Evolutionary conservation across 92 coral and sea anemone genomes (phyloP).

Genomic region (Palythoa grandiflora): DNA sequence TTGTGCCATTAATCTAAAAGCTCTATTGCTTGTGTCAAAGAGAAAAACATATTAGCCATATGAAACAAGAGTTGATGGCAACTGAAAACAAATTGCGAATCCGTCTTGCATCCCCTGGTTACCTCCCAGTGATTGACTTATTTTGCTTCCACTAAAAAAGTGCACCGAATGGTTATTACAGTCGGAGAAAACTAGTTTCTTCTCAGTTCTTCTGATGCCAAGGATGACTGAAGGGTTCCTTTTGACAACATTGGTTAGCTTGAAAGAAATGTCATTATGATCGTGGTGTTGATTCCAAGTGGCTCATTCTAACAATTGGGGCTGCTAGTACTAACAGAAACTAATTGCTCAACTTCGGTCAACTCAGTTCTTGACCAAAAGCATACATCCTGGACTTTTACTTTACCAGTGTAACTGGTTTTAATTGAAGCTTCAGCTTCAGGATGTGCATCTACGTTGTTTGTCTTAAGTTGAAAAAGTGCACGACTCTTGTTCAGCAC

Average conservation of each 20-base stretch:
- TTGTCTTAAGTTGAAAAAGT: constrained; percentile 47
- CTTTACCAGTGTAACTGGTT: constrained; percentile 40
- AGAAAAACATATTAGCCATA: constrained; percentile 44
- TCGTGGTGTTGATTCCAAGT: constrained; percentile 32
- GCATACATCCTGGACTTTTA: constrained; percentile 42
- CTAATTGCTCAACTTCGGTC: constrained; percentile 22
- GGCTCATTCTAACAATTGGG: constrained; percentile 46
- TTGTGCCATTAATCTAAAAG: constrained; percentile 39
- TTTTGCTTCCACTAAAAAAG: constrained; percentile 23
- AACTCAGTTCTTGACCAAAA: constrained; percentile 40
- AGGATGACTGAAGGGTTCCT: constrained; percentile 54
- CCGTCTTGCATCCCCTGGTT: constrained; percentile 57
- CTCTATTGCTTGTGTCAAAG: constrained; percentile 58
- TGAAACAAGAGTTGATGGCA: not conserved
- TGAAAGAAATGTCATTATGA: not conserved
- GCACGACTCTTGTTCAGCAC: constrained; percentile 54
- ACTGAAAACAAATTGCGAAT: constrained; percentile 43
- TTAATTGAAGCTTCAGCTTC: constrained; percentile 22
- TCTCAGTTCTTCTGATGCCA: constrained; percentile 55
- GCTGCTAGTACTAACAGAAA: not conserved
- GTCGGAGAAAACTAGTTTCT: constrained; percentile 57
- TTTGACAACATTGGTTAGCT: too few species aligned
- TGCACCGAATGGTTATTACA: constrained; percentile 43
- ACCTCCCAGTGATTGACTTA: constrained; percentile 42
- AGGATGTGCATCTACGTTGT: constrained; percentile 34